phyloP scores from a whole-genome alignment of 2,797 vertebrate species.

The Smutsia gigantea region DNA sequence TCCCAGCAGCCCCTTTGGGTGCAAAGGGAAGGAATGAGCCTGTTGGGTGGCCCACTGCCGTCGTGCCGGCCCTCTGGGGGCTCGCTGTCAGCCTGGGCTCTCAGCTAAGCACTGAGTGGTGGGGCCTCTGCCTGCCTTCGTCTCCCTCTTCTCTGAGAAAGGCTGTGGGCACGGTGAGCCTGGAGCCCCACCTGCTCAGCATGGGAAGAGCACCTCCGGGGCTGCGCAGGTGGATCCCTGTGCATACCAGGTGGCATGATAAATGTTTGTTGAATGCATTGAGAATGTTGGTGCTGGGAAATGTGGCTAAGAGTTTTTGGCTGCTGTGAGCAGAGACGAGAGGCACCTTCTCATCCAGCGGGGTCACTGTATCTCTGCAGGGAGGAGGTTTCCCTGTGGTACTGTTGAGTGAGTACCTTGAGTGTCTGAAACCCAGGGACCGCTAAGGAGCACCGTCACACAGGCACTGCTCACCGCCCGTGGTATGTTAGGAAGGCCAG shows the following conservation, averaged over 20 bases:
- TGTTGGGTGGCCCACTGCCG: background rate
- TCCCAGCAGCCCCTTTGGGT: background rate
- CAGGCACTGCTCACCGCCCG: background rate
- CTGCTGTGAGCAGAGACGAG: no score
- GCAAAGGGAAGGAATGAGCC: background rate
- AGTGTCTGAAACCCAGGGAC: background rate
- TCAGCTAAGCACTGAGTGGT: background rate
- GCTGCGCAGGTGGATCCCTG: rapidly evolving
- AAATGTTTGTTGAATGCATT: background rate
- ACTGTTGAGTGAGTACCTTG: background rate
- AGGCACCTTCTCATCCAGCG: background rate
- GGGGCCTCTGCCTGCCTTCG: no score
- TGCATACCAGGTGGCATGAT: rapidly evolving
- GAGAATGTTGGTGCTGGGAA: background rate
- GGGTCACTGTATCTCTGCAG: background rate
- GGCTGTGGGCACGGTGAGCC: background rate
- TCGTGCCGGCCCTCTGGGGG: rapidly evolving
- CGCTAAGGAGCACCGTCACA: background rate
- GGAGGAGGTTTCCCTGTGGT: background rate
- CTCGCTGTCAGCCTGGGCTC: background rate
- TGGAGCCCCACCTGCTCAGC: background rate
- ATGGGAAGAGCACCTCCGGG: background rate
- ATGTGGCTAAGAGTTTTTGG: background rate
- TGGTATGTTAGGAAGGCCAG: background rate
- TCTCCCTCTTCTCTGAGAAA: background rate